Conservation (phyloP, 2,797 vertebrate genomes). For the Ceryle rudis region DNA sequence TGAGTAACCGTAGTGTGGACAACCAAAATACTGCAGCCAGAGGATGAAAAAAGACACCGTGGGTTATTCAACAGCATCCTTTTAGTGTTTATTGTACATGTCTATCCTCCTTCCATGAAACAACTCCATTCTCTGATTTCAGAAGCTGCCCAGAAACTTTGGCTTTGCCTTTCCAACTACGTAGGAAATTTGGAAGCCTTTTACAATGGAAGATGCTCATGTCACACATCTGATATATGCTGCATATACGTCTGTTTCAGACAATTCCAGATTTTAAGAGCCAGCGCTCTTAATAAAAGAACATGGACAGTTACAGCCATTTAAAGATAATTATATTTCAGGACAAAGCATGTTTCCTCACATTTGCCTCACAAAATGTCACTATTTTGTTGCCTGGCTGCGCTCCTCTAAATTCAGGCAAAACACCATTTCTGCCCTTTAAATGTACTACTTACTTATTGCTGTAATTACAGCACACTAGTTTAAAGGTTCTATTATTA, state of each 20-base stretch:
- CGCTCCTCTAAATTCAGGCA: background rate
- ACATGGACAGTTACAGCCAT: background rate
- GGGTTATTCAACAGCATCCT: background rate
- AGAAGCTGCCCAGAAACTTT: background rate
- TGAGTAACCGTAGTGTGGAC: background rate
- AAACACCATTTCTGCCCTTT: background rate
- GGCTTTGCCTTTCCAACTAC: background rate
- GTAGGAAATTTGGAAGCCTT: background rate
- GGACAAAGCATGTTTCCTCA: background rate
- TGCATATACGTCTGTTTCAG: background rate
- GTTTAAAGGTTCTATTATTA: conserved; percentile 3
- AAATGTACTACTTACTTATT: conserved; percentile 6
- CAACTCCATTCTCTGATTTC: background rate
- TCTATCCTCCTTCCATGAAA: background rate
- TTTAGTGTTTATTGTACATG: rapidly evolving
- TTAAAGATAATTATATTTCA: background rate
- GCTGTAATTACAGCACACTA: background rate
- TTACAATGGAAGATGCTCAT: background rate
- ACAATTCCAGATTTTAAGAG: background rate
- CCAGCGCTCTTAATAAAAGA: background rate
- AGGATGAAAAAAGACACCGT: rapidly evolving
- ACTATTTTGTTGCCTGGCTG: background rate
- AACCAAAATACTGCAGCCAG: background rate
- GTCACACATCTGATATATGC: background rate
- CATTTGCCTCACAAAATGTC: background rate